Evolutionary conservation across 1,140 invertebrate species (phyloP).

Genomic region (Rhagoletis pomonella): DNA sequence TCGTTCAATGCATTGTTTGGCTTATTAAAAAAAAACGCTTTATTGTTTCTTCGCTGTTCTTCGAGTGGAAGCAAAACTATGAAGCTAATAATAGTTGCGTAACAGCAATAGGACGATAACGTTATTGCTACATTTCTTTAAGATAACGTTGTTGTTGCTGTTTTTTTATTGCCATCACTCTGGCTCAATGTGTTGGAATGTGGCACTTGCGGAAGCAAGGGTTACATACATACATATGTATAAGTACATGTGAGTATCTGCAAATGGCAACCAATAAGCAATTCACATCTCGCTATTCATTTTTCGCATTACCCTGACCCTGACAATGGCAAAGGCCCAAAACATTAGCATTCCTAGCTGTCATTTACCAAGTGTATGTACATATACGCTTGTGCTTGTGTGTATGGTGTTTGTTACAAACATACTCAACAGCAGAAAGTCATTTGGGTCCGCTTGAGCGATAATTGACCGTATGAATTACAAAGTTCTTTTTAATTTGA

Average conservation of each 20-base stretch:
- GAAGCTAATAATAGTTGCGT: constrained; percentile 40
- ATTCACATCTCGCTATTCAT: background rate
- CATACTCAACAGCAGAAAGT: constrained; percentile 65
- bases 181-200: background rate
- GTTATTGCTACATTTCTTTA: constrained; percentile 19
- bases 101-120: background rate
- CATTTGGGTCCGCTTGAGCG: constrained; percentile 63
- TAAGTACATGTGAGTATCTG: too few relatives aligned
- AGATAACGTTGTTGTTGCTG: background rate
- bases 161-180: background rate
- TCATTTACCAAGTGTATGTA: background rate
- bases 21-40: constrained; percentile 30
- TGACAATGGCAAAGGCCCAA: constrained; percentile 13
- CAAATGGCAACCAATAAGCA: constrained; percentile 13
- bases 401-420: background rate
- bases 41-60: constrained; percentile 10
- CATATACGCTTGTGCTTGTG: background rate
- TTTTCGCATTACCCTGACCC: background rate
- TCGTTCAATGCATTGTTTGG: constrained; percentile 28
- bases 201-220: background rate
- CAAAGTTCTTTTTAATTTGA: constrained; percentile 56
- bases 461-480: constrained; percentile 72
- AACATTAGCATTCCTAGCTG: background rate
- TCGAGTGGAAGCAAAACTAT: constrained; percentile 51
- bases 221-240: background rate